Evolutionary conservation across 64 coral and sea anemone species (phyloP).

Genomic region (Catalaphyllia jardinei): DNA sequence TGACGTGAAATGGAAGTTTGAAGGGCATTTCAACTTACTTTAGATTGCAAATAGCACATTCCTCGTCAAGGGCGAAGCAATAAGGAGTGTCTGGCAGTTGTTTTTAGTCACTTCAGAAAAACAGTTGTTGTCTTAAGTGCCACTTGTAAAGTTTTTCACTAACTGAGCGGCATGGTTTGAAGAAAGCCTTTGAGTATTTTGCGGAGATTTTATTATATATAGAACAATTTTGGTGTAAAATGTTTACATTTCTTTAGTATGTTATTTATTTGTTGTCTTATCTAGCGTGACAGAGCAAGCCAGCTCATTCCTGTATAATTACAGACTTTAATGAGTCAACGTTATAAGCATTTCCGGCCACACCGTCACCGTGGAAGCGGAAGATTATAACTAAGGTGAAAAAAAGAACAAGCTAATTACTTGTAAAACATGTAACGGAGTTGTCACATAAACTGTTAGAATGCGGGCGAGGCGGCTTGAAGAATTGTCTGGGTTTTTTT

Average conservation of each 20-base stretch:
- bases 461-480: too few relatives aligned
- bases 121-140: too few relatives aligned
- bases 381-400: background rate
- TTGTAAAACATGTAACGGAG: background rate
- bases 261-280: background rate
- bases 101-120: background rate
- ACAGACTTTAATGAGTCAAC: background rate
- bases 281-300: background rate
- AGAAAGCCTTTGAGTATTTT: background rate
- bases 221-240: background rate
- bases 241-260: background rate
- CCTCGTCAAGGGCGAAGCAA: background rate
- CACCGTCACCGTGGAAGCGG: background rate
- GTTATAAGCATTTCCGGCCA: slow-evolving; percentile 16
- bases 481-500: too few relatives aligned
- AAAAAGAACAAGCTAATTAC: background rate
- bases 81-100: background rate
- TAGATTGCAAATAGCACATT: background rate
- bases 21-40: background rate
- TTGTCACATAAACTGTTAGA: background rate
- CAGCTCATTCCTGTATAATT: background rate
- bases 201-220: background rate
- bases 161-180: background rate
- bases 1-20: too few relatives aligned
- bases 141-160: too few relatives aligned